These are phyloP conservation scores for Conchocele bisecta DNA, from an alignment of 2,888 invertebrate genomes.

Conservation along the genomic window DNA sequence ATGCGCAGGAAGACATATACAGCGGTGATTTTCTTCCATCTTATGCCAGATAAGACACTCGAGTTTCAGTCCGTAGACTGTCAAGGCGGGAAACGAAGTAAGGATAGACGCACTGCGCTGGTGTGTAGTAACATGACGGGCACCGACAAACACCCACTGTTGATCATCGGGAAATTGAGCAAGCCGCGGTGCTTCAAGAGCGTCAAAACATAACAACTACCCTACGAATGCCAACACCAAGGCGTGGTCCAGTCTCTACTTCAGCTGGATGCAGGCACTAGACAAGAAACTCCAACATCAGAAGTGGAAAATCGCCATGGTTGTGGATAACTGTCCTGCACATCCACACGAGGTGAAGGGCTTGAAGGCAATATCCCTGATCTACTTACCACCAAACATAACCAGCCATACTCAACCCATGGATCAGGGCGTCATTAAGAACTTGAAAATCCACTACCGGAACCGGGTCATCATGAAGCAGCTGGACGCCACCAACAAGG, in stretches of 20 bases:
- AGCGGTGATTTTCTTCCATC: conserved; percentile 51
- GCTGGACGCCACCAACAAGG: neutral
- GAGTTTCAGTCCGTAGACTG: conserved; percentile 50
- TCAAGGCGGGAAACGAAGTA: conserved; percentile 54
- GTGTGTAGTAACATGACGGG: conserved; percentile 51
- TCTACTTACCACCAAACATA: conserved; percentile 66
- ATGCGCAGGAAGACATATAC: neutral
- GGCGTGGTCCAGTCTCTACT: conserved; percentile 57
- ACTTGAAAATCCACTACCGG: conserved; percentile 35
- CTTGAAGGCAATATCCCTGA: conserved; percentile 41
- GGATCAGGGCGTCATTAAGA: conserved; percentile 59
- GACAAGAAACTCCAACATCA: conserved; percentile 32
- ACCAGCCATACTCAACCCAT: conserved; percentile 57
- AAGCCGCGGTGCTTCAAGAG: conserved; percentile 58
- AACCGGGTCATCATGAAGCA: conserved; percentile 6
- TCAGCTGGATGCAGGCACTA: conserved; percentile 51
- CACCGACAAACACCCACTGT: conserved; percentile 38
- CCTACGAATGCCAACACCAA: conserved; percentile 53
- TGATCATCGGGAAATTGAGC: conserved; percentile 55
- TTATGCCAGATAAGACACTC: conserved; percentile 50
- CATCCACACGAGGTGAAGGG: conserved; percentile 50
- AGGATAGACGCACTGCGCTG: conserved; percentile 35
- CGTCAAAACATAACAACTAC: conserved; percentile 34
- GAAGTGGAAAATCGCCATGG: conserved; percentile 36
- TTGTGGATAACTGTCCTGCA: conserved; percentile 63